Evolutionary conservation across 2,888 invertebrate species (phyloP), one percentile per base, ranked within the genome.

Genomic region (Argynnis bischoffii): DNA sequence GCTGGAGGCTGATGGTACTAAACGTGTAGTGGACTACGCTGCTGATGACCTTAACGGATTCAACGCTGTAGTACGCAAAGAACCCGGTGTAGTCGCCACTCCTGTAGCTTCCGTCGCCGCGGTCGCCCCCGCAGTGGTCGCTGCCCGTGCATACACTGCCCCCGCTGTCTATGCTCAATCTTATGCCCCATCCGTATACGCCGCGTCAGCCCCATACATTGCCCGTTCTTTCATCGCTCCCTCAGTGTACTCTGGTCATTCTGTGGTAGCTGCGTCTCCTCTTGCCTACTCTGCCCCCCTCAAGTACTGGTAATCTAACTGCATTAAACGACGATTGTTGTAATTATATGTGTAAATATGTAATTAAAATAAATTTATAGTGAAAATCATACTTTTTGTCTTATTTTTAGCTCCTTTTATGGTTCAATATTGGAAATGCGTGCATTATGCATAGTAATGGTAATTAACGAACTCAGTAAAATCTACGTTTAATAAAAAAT

Each of bases 21-120:
- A 93, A 79, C 94, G 95, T 73, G 94, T 93, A 18, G 95, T 95
- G 0, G 95, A 95, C 83, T 94, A 94, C 84, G 90, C 92, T 69
- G 93, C 93, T 73, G 93, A 69, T 57, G 66, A 64, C 18, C 16
- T 69, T 78, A 88, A 90, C 72, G 94, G 94, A 66, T 94, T 94
- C 87, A 94, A 93, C 86, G 94, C 94, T 15, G 81, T 94, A 60
- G 94, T 94, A 50, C 91, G 90, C 78, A 93, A 91, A 71, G 93
- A 93, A 79, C 93, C 94, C 11, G 83, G 79, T 6, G 71, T 79
- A 55, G 71, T 79, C 46, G 76, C 81, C n/a, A 79, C 81, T 61
- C 60, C 55, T 81, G 75, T 79, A 72, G 81, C 82, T 77, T 84
- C 67, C 14, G 74, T 75, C 63, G 74, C 26, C 11, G 35, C 74